Base-by-base conservation (phyloP, 2,113 vertebrate species). In the Zapus hudsonius region DNA sequence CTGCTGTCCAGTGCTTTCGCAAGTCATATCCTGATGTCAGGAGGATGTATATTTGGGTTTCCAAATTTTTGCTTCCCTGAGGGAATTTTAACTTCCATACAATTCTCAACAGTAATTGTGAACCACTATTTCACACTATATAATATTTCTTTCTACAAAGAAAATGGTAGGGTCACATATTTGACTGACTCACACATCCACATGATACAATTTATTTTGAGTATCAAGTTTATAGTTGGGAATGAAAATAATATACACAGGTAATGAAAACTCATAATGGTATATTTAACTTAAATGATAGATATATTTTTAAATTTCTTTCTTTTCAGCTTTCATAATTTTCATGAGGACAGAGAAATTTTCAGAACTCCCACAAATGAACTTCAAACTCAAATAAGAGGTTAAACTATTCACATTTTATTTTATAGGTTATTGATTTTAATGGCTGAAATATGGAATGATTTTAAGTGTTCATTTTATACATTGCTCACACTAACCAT, bases 31-130 rank as follows among this genome's bases (percentile, higher is more conserved):
- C 31, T 52, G 10, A 79, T 70, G 20, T 85, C 64, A 92, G 29
- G 16, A 66, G 29, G 42, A 69, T 74, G 57, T 81, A 74, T 86
- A 90, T 85, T 74, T 93, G 79, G 16, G 52, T 86, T 91, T 38
- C 47, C 47, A 91, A 95, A 91, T 90, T 83, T 57, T 85, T 84
- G 22, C 64, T 72, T 83, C 83, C 70, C 72, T 79, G 40, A 40
- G 72, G 74, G 75, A 94, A 95, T 90, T 93, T 83, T 81, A 92
- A 66, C 31, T 75, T 84, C 64, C 11, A 67, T 85, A 47, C 27
- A 44, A 87, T 52, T 93, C 91, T 91, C 40, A 72, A 40, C 33
- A 87, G 52, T 89, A 66, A 89, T 66, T 47, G 80, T 63, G 36
- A 93, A 76, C 73, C 42, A 36, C n/a, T 17, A 73, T 82, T 86